Conservation (phyloP, 2,888 invertebrate species). For the Cepaea hortensis region DNA sequence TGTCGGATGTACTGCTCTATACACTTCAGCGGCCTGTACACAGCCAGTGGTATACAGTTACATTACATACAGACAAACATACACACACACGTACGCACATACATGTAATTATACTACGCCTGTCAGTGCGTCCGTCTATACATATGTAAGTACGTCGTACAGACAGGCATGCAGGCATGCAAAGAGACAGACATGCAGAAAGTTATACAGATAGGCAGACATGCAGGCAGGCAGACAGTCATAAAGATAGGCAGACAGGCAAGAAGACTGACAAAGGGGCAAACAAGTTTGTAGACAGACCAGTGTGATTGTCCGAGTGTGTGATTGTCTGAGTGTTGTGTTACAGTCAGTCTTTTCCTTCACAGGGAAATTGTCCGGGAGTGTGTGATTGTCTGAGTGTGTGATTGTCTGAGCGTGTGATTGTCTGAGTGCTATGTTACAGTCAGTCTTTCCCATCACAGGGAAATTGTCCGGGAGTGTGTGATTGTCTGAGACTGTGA, state of each 20-base stretch:
- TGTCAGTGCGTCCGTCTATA: not conserved
- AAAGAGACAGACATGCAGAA: not conserved
- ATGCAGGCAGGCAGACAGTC: not conserved
- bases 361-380: slow-evolving; percentile 86
- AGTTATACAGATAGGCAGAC: not conserved
- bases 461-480: slow-evolving; percentile 86
- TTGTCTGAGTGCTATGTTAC: too few species aligned
- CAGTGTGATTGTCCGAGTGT: too few species aligned
- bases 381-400: slow-evolving; percentile 78
- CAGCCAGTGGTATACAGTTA: not conserved
- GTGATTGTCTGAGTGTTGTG: too few species aligned
- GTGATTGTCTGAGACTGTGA: slow-evolving; percentile 74
- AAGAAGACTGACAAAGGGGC: too few species aligned
- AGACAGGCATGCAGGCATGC: not conserved
- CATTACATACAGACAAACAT: not conserved
- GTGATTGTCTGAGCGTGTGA: too few species aligned
- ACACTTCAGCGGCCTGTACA: slow-evolving; percentile 18
- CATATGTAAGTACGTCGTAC: not conserved
- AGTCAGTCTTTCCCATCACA: slow-evolving; percentile 69
- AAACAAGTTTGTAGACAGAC: too few species aligned
- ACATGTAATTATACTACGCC: not conserved
- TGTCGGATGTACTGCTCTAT: slow-evolving; percentile 42
- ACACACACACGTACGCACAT: not conserved
- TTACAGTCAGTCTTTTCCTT: too few species aligned
- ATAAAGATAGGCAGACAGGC: too few species aligned